A percentile compares a stretch with the other conserved stretches of the same genome.
phyloP scores from a whole-genome alignment of 2,113 vertebrate genomes.

The Mobula hypostoma region DNA sequence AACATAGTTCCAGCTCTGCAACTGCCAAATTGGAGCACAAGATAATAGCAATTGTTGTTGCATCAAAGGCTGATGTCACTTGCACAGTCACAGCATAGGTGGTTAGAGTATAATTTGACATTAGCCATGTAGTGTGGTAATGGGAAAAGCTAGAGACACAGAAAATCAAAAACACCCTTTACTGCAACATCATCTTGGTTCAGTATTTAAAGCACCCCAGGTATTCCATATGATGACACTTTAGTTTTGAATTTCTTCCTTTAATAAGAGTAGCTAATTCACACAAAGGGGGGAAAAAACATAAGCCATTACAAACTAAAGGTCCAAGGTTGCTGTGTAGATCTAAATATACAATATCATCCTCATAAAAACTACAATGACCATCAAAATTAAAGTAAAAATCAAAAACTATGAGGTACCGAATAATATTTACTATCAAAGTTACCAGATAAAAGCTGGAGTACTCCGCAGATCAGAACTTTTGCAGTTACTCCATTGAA shows the following conservation, averaged over 20 bases:
- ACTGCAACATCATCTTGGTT: neutral
- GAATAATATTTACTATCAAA: neutral
- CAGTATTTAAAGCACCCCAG: neutral
- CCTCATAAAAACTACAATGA: neutral
- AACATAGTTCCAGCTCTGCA: neutral
- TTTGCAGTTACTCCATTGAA: neutral
- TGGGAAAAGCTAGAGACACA: slow-evolving; percentile 43
- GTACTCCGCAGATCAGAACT: neutral
- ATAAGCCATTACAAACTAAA: neutral
- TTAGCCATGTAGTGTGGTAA: slow-evolving; percentile 45
- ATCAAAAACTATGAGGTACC: neutral
- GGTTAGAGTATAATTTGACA: slow-evolving; percentile 42
- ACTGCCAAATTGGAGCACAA: neutral
- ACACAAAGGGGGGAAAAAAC: neutral
- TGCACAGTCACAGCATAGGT: neutral
- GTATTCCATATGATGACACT: neutral
- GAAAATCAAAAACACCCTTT: neutral
- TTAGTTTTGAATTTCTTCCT: neutral
- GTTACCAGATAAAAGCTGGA: neutral
- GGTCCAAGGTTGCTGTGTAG: neutral
- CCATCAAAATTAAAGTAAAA: neutral
- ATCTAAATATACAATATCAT: neutral
- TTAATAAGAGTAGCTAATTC: neutral
- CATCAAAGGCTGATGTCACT: neutral
- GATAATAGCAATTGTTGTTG: slow-evolving; percentile 38